These are phyloP conservation scores for Microchrysa polita DNA, from an alignment of 2,888 invertebrate species.

Conservation along the genomic window DNA sequence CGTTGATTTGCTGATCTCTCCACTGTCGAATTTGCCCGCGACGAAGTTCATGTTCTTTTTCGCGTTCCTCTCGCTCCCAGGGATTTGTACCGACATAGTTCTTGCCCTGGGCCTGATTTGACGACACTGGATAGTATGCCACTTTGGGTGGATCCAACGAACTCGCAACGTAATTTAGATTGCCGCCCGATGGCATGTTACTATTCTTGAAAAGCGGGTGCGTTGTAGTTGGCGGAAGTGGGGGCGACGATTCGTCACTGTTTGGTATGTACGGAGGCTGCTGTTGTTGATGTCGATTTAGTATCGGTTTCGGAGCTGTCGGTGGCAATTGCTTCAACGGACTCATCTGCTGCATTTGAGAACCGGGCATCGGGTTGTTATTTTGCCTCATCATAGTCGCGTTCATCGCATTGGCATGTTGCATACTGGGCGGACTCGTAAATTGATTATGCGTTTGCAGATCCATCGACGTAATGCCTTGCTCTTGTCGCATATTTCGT, in stretches of 20 bases:
- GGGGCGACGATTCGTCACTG: constrained; percentile 65
- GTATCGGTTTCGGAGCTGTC: constrained; percentile 69
- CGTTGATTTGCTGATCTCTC: constrained; percentile 88
- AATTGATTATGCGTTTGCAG: constrained; percentile 27
- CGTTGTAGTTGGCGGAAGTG: constrained; percentile 75
- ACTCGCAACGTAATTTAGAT: constrained; percentile 73
- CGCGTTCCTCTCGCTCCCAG: constrained; percentile 93
- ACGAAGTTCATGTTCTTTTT: constrained; percentile 78
- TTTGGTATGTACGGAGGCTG: constrained; percentile 48
- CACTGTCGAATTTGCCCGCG: constrained; percentile 79
- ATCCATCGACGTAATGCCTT: constrained; percentile 55
- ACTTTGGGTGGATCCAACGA: constrained; percentile 79
- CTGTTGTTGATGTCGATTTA: constrained; percentile 54
- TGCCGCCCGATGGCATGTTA: constrained; percentile 57
- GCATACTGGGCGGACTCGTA: neutral
- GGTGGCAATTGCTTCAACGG: constrained; percentile 69
- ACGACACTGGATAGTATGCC: constrained; percentile 71
- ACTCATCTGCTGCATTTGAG: constrained; percentile 53
- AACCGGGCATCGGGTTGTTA: constrained; percentile 39
- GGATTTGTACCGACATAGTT: constrained; percentile 73
- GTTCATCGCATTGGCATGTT: constrained; percentile 51
- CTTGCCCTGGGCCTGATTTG: constrained; percentile 51
- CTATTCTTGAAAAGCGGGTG: constrained; percentile 72
- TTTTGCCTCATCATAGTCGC: constrained; percentile 50
- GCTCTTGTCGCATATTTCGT: constrained; percentile 66